A percentile compares a stretch with the other conserved stretches of the same genome.
phyloP scores from a whole-genome alignment of 2,888 invertebrate species.

The Andrena bicolor region DNA sequence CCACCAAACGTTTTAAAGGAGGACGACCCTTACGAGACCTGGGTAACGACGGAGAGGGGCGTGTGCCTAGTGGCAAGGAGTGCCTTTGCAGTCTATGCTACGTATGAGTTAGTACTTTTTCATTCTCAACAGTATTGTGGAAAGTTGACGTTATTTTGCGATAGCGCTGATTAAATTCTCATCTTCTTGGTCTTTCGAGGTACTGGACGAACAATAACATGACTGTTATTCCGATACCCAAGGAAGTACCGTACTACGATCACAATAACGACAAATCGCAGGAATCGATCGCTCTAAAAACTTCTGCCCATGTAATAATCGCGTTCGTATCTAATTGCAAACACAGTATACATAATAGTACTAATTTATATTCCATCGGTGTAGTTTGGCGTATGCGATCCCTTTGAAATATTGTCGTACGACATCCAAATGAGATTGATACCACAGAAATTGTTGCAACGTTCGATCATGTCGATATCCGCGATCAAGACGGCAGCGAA shows the following conservation, averaged over 20 bases:
- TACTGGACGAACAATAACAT: conserved; percentile 73
- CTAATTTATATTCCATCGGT: not conserved
- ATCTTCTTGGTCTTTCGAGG: conserved; percentile 41
- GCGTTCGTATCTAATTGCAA: not conserved
- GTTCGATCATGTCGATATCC: not conserved
- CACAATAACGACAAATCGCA: not conserved
- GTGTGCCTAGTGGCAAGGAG: conserved; percentile 67
- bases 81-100: conserved; percentile 55
- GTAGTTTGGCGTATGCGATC: conserved; percentile 17
- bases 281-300: not conserved
- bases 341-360: no score
- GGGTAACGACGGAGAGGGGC: conserved; percentile 74
- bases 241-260: conserved; percentile 13
- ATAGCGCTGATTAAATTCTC: no score
- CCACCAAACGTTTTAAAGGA: not conserved
- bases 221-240: conserved; percentile 57
- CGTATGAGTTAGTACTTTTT: conserved; percentile 66
- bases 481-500: conserved; percentile 49
- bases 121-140: not conserved
- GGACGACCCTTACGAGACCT: conserved; percentile 25
- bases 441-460: not conserved
- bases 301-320: not conserved
- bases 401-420: conserved; percentile 23
- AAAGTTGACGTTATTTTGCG: not conserved
- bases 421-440: not conserved